phyloP scores from a whole-genome alignment of 1,140 invertebrate genomes.

The Panagrolaimus sp. region DNA sequence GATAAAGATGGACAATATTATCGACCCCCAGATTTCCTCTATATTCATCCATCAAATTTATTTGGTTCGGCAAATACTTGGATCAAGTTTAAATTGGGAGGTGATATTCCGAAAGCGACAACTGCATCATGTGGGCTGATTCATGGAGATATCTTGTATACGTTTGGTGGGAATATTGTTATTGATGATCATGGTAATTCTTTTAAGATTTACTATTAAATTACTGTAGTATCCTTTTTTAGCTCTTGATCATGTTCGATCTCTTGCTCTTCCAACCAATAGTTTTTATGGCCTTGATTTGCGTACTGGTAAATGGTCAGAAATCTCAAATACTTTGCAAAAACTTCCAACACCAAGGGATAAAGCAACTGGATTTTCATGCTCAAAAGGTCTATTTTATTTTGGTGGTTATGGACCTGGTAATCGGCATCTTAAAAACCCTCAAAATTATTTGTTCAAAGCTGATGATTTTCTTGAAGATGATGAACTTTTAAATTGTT shows the following conservation, averaged over 20 bases:
- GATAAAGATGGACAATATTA: slow-evolving; percentile 16
- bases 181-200: slow-evolving; percentile 15
- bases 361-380: neutral
- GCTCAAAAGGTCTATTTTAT: slow-evolving; percentile 12
- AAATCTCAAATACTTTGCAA: slow-evolving; percentile 1
- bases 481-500: neutral
- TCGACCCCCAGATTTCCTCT: slow-evolving; percentile 18
- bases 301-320: slow-evolving; percentile 18
- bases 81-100: slow-evolving; percentile 22
- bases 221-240: too few relatives aligned
- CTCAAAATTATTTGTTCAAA: slow-evolving; percentile 15
- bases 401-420: slow-evolving; percentile 28
- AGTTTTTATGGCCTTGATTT: slow-evolving; percentile 21
- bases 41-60: slow-evolving; percentile 23
- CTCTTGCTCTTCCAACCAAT: neutral
- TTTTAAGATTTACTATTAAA: neutral
- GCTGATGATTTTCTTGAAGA: slow-evolving; percentile 20
- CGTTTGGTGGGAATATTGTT: slow-evolving; percentile 21
- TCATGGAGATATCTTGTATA: slow-evolving; percentile 20
- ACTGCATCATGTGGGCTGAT: slow-evolving; percentile 20
- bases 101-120: slow-evolving; percentile 23
- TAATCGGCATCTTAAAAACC: neutral
- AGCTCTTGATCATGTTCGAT: neutral
- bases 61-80: neutral
- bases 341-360: slow-evolving; percentile 23